phyloP scores from a whole-genome alignment of 1,140 invertebrate genomes.

The Cyclina sinensis region DNA sequence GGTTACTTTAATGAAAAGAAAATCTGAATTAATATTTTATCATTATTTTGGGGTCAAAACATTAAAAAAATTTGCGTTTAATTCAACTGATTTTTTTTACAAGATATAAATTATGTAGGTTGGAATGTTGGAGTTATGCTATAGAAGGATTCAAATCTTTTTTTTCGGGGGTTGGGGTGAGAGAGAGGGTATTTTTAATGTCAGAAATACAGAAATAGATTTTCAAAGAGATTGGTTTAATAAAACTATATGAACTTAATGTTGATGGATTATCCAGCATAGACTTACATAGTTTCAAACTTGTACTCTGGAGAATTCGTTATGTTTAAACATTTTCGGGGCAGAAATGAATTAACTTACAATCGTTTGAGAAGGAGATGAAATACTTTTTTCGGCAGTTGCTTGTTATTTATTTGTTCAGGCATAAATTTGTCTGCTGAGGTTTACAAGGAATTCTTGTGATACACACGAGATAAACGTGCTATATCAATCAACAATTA shows the following conservation, averaged over 20 bases:
- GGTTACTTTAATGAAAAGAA: too few species aligned
- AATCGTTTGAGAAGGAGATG: background rate
- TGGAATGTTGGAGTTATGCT: too few species aligned
- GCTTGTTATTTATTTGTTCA: background rate
- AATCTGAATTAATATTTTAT: too few species aligned
- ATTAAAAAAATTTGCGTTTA: too few species aligned
- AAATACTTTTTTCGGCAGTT: background rate
- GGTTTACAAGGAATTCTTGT: background rate
- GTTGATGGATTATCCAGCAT: constrained; percentile 8
- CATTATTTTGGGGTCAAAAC: too few species aligned
- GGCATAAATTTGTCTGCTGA: constrained; percentile 19
- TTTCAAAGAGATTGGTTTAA: background rate
- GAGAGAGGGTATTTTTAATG: too few species aligned
- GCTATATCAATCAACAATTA: background rate
- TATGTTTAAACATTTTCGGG: background rate
- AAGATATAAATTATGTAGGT: too few species aligned
- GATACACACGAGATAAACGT: background rate
- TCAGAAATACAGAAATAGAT: too few species aligned
- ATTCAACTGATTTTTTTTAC: too few species aligned
- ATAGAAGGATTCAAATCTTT: too few species aligned
- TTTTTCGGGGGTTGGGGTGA: too few species aligned
- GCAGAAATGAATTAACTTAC: background rate
- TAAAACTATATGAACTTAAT: constrained; percentile 20
- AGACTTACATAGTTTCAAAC: background rate
- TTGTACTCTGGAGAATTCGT: background rate